Base-by-base conservation (phyloP, 2,113 vertebrate species). In the Pheucticus melanocephalus region DNA sequence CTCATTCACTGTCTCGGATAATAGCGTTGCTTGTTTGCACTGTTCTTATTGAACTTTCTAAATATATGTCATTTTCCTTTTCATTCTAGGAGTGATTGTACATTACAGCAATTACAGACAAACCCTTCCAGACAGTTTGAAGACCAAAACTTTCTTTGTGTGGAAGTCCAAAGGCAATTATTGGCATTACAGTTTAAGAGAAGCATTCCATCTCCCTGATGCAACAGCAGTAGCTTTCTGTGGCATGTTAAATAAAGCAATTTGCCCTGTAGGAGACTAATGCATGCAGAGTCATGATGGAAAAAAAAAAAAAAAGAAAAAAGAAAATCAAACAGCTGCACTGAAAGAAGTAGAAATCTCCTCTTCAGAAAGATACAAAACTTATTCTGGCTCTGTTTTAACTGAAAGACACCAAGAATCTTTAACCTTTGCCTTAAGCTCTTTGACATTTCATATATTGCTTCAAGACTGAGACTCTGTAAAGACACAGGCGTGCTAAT, bases 161-260 rank as follows among this genome's bases (percentile, higher is more conserved):
- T 97, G 70, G 78, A 97, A 95, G 92, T 97, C 96, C 88, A 96
- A 97, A 96, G 94, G 97, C 92, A 97, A 97, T 97, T 97, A 97
- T 97, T 98, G 96, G 95, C 97, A 92, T 93, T 96, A 91, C 51
- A 95, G 93, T 95, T 96, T 96, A 92, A 95, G 91, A 95, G 97
- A 97, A 97, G 94, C 97, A 98, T 98, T 97, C 94, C 97, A 96
- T 95, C 97, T 97, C 97, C 95, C 96, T 97, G 97, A 97, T 97
- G 96, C 97, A 98, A 97, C 95, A 97, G 96, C 94, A 98, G 97
- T 96, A 98, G 98, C 96, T 95, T 97, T 97, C 96, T 94, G 95
- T 96, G 97, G 92, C 91, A 91, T 95, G 93, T 97, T 97, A 97
- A 97, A 97, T 95, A 97, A 97, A 97, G 94, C 94, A 95, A 94